Conservation (phyloP, 2,888 invertebrate species). For the Plagodis pulveraria region DNA sequence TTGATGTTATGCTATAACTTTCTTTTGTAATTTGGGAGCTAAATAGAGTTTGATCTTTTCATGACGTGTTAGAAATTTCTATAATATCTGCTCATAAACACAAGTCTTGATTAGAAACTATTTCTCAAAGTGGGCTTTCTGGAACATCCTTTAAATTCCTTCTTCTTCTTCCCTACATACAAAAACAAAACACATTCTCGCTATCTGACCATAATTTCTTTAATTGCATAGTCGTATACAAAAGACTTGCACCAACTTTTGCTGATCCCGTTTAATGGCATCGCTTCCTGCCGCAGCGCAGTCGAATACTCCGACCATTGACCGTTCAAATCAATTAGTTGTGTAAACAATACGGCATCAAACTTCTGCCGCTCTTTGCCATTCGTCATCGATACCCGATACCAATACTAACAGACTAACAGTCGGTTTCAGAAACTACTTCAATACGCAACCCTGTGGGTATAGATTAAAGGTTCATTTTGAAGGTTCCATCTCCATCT, state of each 20-base stretch:
- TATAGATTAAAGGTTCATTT: constrained; percentile 14
- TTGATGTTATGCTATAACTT: no score
- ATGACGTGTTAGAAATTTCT: no score
- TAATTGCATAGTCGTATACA: no score
- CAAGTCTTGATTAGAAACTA: no score
- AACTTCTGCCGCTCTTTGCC: constrained; percentile 20
- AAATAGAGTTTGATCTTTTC: no score
- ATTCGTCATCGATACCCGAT: constrained; percentile 26
- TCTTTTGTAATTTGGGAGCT: no score
- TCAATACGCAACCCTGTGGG: not conserved
- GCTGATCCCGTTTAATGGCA: constrained; percentile 31
- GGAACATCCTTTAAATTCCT: no score
- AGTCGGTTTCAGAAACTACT: not conserved
- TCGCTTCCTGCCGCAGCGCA: constrained; percentile 29
- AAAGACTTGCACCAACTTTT: constrained; percentile 1
- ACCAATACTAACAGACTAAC: not conserved
- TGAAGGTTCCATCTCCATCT: not conserved
- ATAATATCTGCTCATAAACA: no score
- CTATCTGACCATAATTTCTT: no score
- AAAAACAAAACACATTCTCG: no score
- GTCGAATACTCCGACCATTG: constrained; percentile 32
- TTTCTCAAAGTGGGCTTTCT: no score
- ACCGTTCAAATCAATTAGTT: constrained; percentile 41
- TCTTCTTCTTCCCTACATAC: no score
- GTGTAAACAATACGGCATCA: constrained; percentile 35